These are phyloP conservation scores for Neoarius graeffei DNA, from an alignment of 2,113 vertebrate species.

Conservation along the genomic window DNA sequence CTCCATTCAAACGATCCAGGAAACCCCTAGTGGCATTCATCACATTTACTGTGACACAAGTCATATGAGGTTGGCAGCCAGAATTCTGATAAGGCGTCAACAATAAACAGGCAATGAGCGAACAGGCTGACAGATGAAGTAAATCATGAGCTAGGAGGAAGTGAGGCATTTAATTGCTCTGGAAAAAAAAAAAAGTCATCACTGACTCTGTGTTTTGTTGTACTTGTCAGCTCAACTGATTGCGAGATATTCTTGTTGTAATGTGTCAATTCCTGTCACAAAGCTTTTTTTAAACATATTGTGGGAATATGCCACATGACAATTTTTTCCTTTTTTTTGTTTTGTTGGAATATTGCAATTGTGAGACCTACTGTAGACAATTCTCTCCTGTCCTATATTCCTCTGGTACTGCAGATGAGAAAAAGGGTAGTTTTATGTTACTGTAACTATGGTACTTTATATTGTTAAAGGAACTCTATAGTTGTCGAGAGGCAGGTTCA, in stretches of 20 bases:
- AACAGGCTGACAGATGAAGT: slow-evolving; percentile 62
- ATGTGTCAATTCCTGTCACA: slow-evolving; percentile 59
- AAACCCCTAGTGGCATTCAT: slow-evolving; percentile 59
- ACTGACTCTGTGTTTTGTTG: slow-evolving; percentile 61
- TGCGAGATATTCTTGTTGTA: slow-evolving; percentile 61
- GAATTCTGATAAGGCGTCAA: slow-evolving; percentile 52
- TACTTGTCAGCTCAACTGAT: slow-evolving; percentile 63
- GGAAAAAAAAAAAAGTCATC: slow-evolving; percentile 58
- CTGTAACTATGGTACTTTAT: not conserved
- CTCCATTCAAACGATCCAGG: slow-evolving; percentile 59
- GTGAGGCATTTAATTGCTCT: slow-evolving; percentile 68
- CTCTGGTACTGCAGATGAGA: not conserved
- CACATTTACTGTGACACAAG: slow-evolving; percentile 62
- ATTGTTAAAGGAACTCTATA: not conserved
- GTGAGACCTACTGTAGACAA: not conserved
- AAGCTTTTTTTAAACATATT: slow-evolving; percentile 52
- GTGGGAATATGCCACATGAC: slow-evolving; percentile 30
- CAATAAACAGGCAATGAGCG: slow-evolving; percentile 60
- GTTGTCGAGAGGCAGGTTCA: not conserved
- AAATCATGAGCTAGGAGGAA: slow-evolving; percentile 66
- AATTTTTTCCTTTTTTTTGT: not conserved
- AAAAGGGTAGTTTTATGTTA: not conserved
- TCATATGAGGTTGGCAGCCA: slow-evolving; percentile 62
- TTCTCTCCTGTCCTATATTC: not conserved
- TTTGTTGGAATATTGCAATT: not conserved